Evolutionary conservation across 2,113 vertebrate species (phyloP).

Genomic region (Pionites leucogaster): DNA sequence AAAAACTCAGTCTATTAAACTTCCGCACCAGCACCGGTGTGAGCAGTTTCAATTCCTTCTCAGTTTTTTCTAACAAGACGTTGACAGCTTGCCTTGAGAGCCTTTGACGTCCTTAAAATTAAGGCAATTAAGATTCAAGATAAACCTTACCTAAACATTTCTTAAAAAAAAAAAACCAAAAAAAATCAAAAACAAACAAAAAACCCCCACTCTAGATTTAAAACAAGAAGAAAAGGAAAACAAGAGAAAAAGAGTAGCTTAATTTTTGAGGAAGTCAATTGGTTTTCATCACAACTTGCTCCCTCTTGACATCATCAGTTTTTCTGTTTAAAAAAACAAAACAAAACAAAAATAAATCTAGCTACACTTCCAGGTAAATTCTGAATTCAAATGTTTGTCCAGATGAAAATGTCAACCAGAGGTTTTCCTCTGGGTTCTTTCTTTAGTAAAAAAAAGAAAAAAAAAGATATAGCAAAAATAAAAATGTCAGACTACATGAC

Average conservation of each 20-base stretch:
- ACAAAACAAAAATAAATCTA: constrained; percentile 67
- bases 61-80: constrained; percentile 82
- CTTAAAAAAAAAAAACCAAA: constrained; percentile 81
- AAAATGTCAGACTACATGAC: constrained; percentile 86
- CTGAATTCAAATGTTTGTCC: constrained; percentile 77
- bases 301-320: constrained; percentile 73
- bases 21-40: constrained; percentile 82
- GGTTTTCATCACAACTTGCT: constrained; percentile 81
- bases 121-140: constrained; percentile 99
- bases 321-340: constrained; percentile 36
- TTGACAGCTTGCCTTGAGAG: constrained; percentile 84
- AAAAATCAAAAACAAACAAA: constrained; percentile 60
- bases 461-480: constrained; percentile 83
- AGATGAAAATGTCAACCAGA: constrained; percentile 74
- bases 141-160: constrained; percentile 92
- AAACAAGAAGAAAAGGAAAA: constrained; percentile 82
- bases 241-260: constrained; percentile 87
- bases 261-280: constrained; percentile 93
- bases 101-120: constrained; percentile 95
- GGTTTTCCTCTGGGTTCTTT: constrained; percentile 74
- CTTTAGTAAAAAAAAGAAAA: constrained; percentile 69
- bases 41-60: constrained; percentile 81
- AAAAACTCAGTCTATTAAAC: constrained; percentile 84
- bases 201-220: constrained; percentile 46
- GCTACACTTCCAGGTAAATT: constrained; percentile 85